These are phyloP conservation scores for Eonycteris spelaea DNA, from an alignment of 2,113 vertebrate genomes.

Conservation along the genomic window DNA sequence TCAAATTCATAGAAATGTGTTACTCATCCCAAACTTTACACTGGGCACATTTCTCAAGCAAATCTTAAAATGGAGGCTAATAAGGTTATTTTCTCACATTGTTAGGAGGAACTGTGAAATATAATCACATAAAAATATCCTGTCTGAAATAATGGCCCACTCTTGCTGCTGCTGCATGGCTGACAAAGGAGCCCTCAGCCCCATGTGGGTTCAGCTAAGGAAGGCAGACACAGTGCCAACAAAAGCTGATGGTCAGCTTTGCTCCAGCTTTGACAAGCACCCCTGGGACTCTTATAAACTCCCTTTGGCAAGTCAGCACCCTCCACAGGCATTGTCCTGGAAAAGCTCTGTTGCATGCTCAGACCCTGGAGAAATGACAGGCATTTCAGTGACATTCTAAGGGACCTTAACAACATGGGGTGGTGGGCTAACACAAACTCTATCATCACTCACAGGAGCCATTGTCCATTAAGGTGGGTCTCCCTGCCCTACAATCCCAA, in stretches of 20 bases:
- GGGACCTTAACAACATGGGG: neutral
- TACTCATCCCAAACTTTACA: neutral
- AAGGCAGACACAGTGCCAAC: neutral
- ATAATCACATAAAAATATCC: neutral
- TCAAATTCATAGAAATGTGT: neutral
- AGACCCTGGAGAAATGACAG: neutral
- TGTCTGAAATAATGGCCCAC: neutral
- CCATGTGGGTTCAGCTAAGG: too few relatives aligned
- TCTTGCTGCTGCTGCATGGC: neutral
- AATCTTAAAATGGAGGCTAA: neutral
- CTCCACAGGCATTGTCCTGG: neutral
- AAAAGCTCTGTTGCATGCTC: neutral
- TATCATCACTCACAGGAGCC: neutral
- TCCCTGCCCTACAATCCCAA: neutral
- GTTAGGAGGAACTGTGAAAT: neutral
- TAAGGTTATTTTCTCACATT: neutral
- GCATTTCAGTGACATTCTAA: too few relatives aligned
- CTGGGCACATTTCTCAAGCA: neutral
- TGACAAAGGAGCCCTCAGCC: neutral
- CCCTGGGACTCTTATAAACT: neutral
- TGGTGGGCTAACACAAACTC: neutral
- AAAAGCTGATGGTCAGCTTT: neutral
- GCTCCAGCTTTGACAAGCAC: neutral
- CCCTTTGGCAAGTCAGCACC: neutral
- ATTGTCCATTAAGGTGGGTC: too few relatives aligned